Percentiles rank a stretch among this genome's conserved stretches.
These are phyloP conservation scores for Xestoiulus laeticollis DNA, from an alignment of 2,888 invertebrate species.

Conservation along the genomic window DNA sequence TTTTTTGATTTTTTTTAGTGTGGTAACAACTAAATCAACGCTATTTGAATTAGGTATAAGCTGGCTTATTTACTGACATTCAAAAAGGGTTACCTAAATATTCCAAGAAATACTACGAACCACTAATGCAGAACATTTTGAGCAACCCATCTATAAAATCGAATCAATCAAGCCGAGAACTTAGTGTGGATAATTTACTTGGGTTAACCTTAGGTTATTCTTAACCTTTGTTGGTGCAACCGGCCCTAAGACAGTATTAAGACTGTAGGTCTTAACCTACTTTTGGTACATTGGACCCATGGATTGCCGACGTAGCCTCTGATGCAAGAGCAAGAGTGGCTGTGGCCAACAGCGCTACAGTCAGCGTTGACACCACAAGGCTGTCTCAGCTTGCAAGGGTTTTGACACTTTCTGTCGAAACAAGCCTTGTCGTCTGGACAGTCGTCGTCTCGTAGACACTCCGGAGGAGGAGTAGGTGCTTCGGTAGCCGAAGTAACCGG, in stretches of 20 bases:
- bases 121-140: not conserved
- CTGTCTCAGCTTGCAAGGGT: conserved; percentile 54
- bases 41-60: too few relatives aligned
- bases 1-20: too few relatives aligned
- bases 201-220: too few relatives aligned
- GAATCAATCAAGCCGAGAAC: not conserved
- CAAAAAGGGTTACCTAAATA: not conserved
- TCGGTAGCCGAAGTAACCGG: too few relatives aligned
- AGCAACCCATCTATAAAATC: not conserved
- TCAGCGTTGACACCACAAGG: conserved; percentile 61
- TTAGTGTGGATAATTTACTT: not conserved
- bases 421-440: conserved; percentile 75
- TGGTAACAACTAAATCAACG: too few relatives aligned
- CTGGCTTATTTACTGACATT: not conserved
- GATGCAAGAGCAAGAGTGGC: conserved; percentile 80
- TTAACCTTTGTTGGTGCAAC: too few relatives aligned
- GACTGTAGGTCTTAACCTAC: too few relatives aligned
- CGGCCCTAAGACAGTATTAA: too few relatives aligned
- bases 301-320: conserved; percentile 63
- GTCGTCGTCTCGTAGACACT: conserved; percentile 58
- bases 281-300: too few relatives aligned
- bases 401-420: conserved; percentile 55
- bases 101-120: not conserved
- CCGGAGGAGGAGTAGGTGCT: conserved; percentile 59
- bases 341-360: conserved; percentile 74